A percentile compares a stretch with the other conserved stretches of the same genome.
These are phyloP conservation scores for Leptinotarsa rubiginosa DNA, from an alignment of 2,888 invertebrate genomes.

Conservation along the genomic window DNA sequence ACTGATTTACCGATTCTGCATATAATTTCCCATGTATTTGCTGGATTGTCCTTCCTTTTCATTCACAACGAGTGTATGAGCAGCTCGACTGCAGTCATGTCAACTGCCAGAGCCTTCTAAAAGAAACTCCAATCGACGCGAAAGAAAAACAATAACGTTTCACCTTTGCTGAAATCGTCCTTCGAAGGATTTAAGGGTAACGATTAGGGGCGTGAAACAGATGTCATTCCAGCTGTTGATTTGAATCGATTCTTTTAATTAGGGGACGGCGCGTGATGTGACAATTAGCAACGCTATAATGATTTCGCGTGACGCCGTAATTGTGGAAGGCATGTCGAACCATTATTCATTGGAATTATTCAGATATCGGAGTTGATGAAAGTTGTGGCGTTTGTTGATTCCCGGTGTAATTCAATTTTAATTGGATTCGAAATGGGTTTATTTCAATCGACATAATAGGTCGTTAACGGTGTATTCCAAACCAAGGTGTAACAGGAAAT, in stretches of 20 bases:
- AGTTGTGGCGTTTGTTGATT: background rate
- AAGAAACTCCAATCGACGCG: background rate
- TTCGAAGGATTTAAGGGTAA: background rate
- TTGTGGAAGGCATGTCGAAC: background rate
- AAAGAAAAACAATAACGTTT: slow-evolving; percentile 1
- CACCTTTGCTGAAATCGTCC: background rate
- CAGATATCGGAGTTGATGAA: background rate
- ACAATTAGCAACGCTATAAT: slow-evolving; percentile 18
- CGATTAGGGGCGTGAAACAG: slow-evolving; percentile 1
- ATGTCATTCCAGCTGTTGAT: slow-evolving; percentile 13
- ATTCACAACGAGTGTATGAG: no score
- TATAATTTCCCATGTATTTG: no score
- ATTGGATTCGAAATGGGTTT: background rate
- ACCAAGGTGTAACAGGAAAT: no score
- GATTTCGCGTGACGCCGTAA: slow-evolving; percentile 9
- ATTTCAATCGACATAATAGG: no score
- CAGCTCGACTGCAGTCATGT: no score
- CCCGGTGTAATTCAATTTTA: background rate
- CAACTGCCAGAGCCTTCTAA: background rate
- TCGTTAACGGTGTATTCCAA: no score
- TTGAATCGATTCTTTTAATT: slow-evolving; percentile 17
- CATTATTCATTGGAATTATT: slow-evolving; percentile 12
- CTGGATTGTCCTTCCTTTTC: no score
- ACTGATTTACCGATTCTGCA: no score
- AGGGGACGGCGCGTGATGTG: slow-evolving; percentile 2